These are phyloP conservation scores for Drosophila mulleri DNA, from an alignment of 2,888 invertebrate species.

Conservation along the genomic window DNA sequence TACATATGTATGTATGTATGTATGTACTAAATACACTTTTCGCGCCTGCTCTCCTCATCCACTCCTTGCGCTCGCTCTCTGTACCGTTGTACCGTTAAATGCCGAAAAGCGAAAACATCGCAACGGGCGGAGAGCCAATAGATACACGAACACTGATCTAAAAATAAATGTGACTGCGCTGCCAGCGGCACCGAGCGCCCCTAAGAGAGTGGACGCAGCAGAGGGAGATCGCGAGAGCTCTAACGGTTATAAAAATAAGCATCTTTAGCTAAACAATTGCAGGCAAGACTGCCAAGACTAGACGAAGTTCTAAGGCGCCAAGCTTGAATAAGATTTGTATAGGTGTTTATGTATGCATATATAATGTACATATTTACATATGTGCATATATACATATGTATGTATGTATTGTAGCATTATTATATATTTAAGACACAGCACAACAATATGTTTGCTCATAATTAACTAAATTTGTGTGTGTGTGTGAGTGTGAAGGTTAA, in stretches of 20 bases:
- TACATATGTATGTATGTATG: no score
- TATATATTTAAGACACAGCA: no score
- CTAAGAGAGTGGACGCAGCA: not conserved
- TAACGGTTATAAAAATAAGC: conserved; percentile 42
- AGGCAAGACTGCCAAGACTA: conserved; percentile 15
- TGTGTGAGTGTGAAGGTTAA: conserved; percentile 59
- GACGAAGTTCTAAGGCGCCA: conserved; percentile 15
- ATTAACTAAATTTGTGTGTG: conserved; percentile 31
- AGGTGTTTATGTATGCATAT: no score
- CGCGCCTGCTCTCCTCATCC: not conserved
- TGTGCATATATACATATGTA: no score
- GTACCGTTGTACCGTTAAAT: conserved; percentile 33
- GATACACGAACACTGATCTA: conserved; percentile 43
- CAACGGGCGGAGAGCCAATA: conserved; percentile 28
- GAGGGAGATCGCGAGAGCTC: conserved; percentile 11
- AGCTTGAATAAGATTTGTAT: conserved; percentile 6
- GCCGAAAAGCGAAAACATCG: conserved; percentile 33
- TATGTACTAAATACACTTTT: conserved; percentile 1
- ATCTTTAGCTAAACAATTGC: conserved; percentile 31
- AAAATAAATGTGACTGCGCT: conserved; percentile 47
- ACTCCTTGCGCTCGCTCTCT: not conserved
- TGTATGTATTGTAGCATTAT: not conserved
- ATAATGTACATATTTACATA: no score
- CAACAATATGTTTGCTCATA: conserved; percentile 14
- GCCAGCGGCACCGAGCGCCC: not conserved